Evolutionary conservation across 92 coral and sea anemone genomes (phyloP).

Genomic region (Plumapathes pennacea): DNA sequence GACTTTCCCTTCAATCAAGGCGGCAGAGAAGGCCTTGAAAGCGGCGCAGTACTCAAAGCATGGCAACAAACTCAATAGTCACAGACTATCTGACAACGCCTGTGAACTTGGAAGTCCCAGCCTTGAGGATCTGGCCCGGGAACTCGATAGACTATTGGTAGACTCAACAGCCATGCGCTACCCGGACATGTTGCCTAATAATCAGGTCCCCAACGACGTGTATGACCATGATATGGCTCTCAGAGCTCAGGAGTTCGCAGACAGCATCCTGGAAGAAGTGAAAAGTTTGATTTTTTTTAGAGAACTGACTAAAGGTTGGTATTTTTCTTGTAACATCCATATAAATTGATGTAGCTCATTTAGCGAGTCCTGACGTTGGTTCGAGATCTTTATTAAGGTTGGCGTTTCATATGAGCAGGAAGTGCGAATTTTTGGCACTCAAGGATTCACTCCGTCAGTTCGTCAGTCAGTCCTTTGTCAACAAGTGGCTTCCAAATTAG

Average conservation of each 20-base stretch:
- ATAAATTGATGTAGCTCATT: too few relatives aligned
- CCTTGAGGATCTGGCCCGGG: conserved; percentile 16
- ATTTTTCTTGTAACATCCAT: too few relatives aligned
- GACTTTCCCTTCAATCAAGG: too few relatives aligned
- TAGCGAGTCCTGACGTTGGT: too few relatives aligned
- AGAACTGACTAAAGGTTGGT: too few relatives aligned
- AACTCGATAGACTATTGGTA: conserved; percentile 16
- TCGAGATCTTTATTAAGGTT: too few relatives aligned
- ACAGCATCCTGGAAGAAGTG: conserved; percentile 17
- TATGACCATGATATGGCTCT: conserved; percentile 7
- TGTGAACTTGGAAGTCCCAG: background rate
- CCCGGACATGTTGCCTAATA: conserved; percentile 42
- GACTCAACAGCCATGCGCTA: conserved; percentile 59
- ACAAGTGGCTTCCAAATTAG: too few relatives aligned
- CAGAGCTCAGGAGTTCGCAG: conserved; percentile 14
- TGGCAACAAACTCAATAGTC: conserved; percentile 29
- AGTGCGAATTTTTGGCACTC: too few relatives aligned
- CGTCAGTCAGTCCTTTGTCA: too few relatives aligned
- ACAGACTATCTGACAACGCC: conserved; percentile 22
- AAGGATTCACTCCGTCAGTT: too few relatives aligned
- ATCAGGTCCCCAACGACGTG: conserved; percentile 47
- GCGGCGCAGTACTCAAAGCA: conserved; percentile 54
- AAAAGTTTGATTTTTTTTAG: too few relatives aligned
- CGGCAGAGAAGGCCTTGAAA: conserved; percentile 65
- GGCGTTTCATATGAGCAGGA: too few relatives aligned